Percentiles rank a stretch among this genome's conserved stretches.
phyloP scores from a whole-genome alignment of 2,797 vertebrate species.

The Cyclura pinguis region DNA sequence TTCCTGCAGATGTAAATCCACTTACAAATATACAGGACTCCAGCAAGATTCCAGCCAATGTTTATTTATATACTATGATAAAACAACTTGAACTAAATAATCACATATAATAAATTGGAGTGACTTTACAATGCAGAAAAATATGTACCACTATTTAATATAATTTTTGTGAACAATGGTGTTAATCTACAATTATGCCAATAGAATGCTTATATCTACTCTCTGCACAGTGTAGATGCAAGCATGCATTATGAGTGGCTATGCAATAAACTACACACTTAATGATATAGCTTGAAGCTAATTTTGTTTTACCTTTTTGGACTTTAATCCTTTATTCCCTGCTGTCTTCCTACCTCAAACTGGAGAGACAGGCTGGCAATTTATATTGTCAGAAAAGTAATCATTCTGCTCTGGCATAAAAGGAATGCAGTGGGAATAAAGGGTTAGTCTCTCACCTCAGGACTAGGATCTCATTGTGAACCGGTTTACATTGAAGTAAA shows the following conservation, averaged over 20 bases:
- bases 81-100: neutral
- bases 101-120: neutral
- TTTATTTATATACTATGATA: neutral
- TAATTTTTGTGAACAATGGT: neutral
- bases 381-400: neutral
- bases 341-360: neutral
- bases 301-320: neutral
- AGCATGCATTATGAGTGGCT: neutral
- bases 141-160: neutral
- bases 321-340: neutral
- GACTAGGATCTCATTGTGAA: neutral
- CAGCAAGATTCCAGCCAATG: too few species aligned
- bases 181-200: neutral
- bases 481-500: neutral
- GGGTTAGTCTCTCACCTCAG: neutral
- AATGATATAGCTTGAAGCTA: neutral
- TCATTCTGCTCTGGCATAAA: neutral
- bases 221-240: neutral
- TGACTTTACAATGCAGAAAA: neutral
- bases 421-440: too few species aligned
- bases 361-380: neutral
- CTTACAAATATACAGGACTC: too few species aligned
- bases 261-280: neutral
- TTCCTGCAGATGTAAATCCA: too few species aligned
- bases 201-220: too few species aligned